These are phyloP conservation scores for Pachyuromys duprasi DNA, from an alignment of 2,797 vertebrate genomes.

Conservation along the genomic window DNA sequence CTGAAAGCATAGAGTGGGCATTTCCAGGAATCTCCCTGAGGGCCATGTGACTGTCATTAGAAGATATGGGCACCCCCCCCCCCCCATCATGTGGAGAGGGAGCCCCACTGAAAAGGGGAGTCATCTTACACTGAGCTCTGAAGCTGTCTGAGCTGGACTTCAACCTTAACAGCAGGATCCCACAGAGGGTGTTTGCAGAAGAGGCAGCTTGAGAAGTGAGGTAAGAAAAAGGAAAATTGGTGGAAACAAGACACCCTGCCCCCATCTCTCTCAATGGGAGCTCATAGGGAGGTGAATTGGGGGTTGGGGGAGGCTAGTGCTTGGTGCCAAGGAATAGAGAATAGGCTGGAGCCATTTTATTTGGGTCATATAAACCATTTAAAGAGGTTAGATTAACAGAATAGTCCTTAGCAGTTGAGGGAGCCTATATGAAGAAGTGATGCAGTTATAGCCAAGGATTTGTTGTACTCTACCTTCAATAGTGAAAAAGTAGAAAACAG, in stretches of 20 bases:
- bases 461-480: too few relatives aligned
- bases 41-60: too few relatives aligned
- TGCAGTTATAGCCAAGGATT: background rate
- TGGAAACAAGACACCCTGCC: background rate
- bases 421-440: slow-evolving; percentile 7
- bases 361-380: background rate
- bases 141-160: too few relatives aligned
- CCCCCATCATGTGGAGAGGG: too few relatives aligned
- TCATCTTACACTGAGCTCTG: too few relatives aligned
- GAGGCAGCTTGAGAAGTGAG: background rate
- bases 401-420: background rate
- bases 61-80: too few relatives aligned
- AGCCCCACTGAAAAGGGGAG: too few relatives aligned
- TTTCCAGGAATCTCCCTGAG: too few relatives aligned
- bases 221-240: slow-evolving; percentile 1
- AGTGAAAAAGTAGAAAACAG: slow-evolving; percentile 4
- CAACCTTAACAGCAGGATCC: too few relatives aligned
- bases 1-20: too few relatives aligned
- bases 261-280: background rate
- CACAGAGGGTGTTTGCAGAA: background rate
- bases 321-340: background rate
- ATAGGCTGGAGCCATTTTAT: background rate
- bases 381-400: background rate
- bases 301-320: background rate
- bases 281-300: background rate